Evolutionary conservation across 2,888 invertebrate species (phyloP).

Genomic region (Drosophila niveifrons): DNA sequence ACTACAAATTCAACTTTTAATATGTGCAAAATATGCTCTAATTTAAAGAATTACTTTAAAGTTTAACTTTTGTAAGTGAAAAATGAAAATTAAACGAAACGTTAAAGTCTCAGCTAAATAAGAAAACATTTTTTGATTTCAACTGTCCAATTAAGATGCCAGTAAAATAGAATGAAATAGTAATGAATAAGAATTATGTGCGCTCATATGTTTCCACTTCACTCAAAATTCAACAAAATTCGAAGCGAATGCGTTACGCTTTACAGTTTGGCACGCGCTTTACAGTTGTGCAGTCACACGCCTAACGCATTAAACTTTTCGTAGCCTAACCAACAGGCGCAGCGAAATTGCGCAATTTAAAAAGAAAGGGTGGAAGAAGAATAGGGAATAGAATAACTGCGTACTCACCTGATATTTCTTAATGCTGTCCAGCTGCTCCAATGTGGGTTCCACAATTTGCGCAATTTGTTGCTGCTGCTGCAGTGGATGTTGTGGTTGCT

Average conservation of each 20-base stretch:
- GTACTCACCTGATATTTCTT: conserved; percentile 94
- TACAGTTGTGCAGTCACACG: conserved; percentile 14
- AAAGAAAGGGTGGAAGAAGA: neutral
- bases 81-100: too few species aligned
- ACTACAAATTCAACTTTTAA: neutral
- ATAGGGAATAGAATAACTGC: too few species aligned
- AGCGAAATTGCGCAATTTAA: too few species aligned
- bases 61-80: too few species aligned
- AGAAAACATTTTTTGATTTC: too few species aligned
- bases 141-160: too few species aligned
- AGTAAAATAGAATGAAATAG: too few species aligned
- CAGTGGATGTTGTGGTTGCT: conserved; percentile 73
- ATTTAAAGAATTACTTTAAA: too few species aligned
- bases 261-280: conserved; percentile 4
- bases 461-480: conserved; percentile 84
- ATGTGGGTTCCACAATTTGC: conserved; percentile 88
- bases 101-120: too few species aligned
- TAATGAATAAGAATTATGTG: too few species aligned
- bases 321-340: conserved; percentile 60
- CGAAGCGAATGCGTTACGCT: neutral
- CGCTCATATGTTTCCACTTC: too few species aligned
- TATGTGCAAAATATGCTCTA: too few species aligned
- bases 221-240: neutral
- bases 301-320: conserved; percentile 1
- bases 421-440: conserved; percentile 96